These are phyloP conservation scores for Laterallus jamaicensis DNA, from an alignment of 2,113 vertebrate species.

Conservation along the genomic window DNA sequence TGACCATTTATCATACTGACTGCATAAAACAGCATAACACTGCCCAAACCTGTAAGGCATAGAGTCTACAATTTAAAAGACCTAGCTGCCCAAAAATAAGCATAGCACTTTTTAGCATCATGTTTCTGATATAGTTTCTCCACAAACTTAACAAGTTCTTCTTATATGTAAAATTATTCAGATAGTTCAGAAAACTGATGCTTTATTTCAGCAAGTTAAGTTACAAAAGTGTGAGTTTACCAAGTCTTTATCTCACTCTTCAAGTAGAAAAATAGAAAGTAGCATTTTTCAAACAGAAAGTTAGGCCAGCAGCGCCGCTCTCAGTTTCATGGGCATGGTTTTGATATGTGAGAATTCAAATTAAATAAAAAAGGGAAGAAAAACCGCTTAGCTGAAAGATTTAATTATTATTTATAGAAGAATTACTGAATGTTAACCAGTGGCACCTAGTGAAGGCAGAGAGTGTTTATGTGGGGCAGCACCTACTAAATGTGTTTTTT, in stretches of 20 bases:
- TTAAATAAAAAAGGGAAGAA: not conserved
- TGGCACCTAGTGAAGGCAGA: not conserved
- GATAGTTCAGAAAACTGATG: not conserved
- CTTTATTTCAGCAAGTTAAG: not conserved
- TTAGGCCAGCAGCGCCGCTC: not conserved
- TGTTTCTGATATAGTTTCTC: not conserved
- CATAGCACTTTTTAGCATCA: not conserved
- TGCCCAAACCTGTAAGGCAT: not conserved
- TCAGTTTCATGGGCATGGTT: not conserved
- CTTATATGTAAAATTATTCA: not conserved
- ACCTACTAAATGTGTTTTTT: not conserved
- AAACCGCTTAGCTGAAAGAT: not conserved
- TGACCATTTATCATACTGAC: accelerated
- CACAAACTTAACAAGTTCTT: not conserved
- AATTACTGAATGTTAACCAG: not conserved
- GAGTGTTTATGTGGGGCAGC: not conserved
- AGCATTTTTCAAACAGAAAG: not conserved
- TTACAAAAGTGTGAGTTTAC: not conserved
- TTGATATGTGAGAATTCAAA: not conserved
- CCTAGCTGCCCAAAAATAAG: not conserved
- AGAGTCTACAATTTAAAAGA: not conserved
- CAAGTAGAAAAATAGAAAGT: not conserved
- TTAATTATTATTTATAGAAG: not conserved
- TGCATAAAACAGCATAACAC: not conserved
- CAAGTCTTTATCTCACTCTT: not conserved